Conservation (phyloP, 2,797 vertebrate genomes). For the Xenentodon cancila region DNA sequence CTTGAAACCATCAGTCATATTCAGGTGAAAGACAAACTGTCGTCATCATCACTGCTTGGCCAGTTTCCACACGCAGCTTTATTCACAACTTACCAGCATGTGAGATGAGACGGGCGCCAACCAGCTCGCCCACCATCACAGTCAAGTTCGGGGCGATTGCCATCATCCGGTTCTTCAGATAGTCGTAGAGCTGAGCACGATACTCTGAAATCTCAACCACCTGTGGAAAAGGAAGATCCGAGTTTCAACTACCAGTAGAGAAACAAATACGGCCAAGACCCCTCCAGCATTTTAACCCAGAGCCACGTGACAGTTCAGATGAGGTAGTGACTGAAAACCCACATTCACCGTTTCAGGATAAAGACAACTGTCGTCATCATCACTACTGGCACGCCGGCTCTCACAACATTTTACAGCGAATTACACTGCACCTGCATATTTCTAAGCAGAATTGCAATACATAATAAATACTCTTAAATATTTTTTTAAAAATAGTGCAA, state of each 20-base stretch:
- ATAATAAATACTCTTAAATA: too few species aligned
- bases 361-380: constrained; percentile 75
- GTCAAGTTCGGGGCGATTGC: constrained; percentile 98
- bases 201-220: constrained; percentile 98
- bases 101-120: constrained; percentile 95
- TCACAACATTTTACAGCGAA: too few species aligned
- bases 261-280: too few species aligned
- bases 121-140: constrained; percentile 95
- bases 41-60: constrained; percentile 74
- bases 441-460: too few species aligned
- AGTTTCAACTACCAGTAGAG: neutral
- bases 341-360: constrained; percentile 68
- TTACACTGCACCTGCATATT: too few species aligned
- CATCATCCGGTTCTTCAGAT: constrained; percentile 98
- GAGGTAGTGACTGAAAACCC: constrained; percentile 91
- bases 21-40: constrained; percentile 71
- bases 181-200: constrained; percentile 94
- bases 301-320: constrained; percentile 81
- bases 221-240: constrained; percentile 63
- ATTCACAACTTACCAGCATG: constrained; percentile 87
- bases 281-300: too few species aligned
- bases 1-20: constrained; percentile 78
- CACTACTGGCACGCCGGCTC: constrained; percentile 51
- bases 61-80: rapidly evolving
- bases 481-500: too few species aligned